Percentiles rank a stretch among this genome's conserved stretches.
Conservation (phyloP, 1,140 invertebrate genomes). For the Eurosta solidaginis region DNA sequence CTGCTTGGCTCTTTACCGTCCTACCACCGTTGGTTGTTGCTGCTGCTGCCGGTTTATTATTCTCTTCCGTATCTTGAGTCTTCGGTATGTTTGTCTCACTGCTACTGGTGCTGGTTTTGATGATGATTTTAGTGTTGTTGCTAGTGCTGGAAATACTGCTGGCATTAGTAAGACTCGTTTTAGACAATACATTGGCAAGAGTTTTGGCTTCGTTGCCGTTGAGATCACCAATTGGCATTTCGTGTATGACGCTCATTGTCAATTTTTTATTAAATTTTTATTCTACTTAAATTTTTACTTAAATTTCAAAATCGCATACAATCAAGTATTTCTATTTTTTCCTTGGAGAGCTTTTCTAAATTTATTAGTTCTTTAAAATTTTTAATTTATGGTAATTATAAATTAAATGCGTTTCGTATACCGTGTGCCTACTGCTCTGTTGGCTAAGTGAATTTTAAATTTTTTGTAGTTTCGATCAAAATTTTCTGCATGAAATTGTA, state of each 20-base stretch:
- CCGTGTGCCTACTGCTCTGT: conserved; percentile 6
- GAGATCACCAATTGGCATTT: conserved; percentile 3
- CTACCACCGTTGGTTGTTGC: neutral
- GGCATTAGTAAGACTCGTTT: conserved; percentile 17
- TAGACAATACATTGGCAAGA: conserved; percentile 31
- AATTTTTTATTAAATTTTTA: neutral
- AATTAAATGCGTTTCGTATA: neutral
- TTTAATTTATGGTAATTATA: neutral
- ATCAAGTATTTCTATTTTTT: too few relatives aligned
- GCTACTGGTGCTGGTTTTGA: neutral
- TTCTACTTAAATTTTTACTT: too few relatives aligned
- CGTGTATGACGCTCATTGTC: conserved; percentile 33
- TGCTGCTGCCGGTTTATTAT: neutral
- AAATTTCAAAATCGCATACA: neutral
- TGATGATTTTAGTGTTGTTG: conserved; percentile 2
- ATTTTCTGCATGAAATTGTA: neutral
- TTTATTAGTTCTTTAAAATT: neutral
- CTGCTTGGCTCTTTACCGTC: neutral
- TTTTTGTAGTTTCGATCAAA: neutral
- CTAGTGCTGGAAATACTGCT: conserved; percentile 18
- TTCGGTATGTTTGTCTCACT: neutral
- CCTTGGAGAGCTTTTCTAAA: too few relatives aligned
- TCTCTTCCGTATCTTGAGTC: neutral
- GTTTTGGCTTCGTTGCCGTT: conserved; percentile 34
- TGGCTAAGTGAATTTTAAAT: conserved; percentile 27